Conservation (phyloP, 2,113 vertebrate species). For the Emydocephalus ijimae region DNA sequence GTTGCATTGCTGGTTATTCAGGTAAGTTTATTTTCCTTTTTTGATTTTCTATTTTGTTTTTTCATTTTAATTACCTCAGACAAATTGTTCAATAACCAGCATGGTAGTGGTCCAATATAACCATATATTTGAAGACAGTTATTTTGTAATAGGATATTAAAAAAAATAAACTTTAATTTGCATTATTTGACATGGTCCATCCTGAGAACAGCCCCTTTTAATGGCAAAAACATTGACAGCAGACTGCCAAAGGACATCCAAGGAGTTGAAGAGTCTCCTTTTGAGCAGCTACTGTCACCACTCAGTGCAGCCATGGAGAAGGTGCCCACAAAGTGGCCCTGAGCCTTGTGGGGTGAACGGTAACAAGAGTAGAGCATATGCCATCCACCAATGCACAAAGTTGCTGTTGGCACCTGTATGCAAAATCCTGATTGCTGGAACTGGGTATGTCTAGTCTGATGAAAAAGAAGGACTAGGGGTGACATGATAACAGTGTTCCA, state of each 20-base stretch:
- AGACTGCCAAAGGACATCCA: not conserved
- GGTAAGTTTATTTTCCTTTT: not conserved
- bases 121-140: not conserved
- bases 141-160: not conserved
- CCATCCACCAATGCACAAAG: constrained; percentile 32
- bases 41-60: not conserved
- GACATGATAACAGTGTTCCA: too few species aligned
- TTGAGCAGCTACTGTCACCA: not conserved
- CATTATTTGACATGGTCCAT: not conserved
- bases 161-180: not conserved
- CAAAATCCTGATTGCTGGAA: too few species aligned
- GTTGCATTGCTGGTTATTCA: not conserved
- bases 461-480: too few species aligned
- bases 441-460: too few species aligned
- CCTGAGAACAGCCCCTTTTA: not conserved
- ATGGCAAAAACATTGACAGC: not conserved
- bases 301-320: not conserved
- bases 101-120: not conserved
- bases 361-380: not conserved
- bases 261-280: fast-evolving
- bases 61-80: not conserved
- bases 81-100: not conserved
- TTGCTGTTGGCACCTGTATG: not conserved
- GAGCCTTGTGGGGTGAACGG: not conserved
- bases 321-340: constrained; percentile 11